Conservation (phyloP, 2,113 vertebrate species). For the Chlorodrepanis virens region DNA sequence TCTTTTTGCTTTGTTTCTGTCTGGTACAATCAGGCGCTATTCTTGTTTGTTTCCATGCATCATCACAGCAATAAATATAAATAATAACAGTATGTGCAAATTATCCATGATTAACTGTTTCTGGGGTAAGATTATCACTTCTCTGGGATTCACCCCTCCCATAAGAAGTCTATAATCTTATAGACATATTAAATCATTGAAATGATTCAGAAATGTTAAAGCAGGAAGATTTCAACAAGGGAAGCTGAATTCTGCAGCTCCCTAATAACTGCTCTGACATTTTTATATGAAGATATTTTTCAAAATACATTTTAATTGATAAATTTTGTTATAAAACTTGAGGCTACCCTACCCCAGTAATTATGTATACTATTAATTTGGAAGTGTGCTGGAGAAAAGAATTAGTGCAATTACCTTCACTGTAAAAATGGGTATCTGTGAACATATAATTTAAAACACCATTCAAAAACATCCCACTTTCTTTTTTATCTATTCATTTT, state of each 20-base stretch:
- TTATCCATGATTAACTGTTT: conserved; percentile 2
- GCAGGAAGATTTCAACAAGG: neutral
- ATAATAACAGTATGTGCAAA: neutral
- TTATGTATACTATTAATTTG: neutral
- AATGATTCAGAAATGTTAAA: neutral
- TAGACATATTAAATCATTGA: neutral
- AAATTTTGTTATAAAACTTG: neutral
- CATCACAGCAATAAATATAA: neutral
- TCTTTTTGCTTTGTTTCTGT: neutral
- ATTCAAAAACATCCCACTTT: neutral
- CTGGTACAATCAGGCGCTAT: neutral
- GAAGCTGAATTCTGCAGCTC: neutral
- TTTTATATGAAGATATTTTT: neutral
- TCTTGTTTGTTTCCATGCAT: conserved; percentile 15
- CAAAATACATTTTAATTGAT: neutral
- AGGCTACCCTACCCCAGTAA: neutral
- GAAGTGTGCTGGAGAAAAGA: neutral
- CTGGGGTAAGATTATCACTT: neutral
- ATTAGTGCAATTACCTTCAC: neutral
- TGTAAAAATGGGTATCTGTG: neutral
- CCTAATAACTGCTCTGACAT: neutral
- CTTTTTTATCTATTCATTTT: neutral
- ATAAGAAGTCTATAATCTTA: neutral
- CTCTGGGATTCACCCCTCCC: neutral
- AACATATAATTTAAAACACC: neutral